Percentiles rank a stretch among this genome's conserved stretches.
Evolutionary conservation across 2,113 vertebrate species (phyloP).

Genomic region (Okapia johnstoni): DNA sequence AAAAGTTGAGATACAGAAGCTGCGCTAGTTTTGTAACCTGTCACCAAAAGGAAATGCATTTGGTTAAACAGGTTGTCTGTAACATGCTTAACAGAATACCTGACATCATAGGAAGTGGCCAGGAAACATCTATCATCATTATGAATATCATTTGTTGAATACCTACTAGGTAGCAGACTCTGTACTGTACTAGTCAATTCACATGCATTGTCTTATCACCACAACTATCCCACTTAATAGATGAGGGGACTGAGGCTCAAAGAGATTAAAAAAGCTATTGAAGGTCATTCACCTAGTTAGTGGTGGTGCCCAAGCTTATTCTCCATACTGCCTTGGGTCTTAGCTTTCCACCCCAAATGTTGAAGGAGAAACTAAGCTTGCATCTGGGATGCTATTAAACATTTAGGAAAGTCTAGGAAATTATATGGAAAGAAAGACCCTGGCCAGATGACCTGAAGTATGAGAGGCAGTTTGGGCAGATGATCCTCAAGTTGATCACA

Average conservation of each 20-base stretch:
- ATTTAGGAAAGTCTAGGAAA: background rate
- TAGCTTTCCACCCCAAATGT: background rate
- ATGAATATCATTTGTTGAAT: conserved; percentile 2
- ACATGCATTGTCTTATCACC: background rate
- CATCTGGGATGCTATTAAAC: background rate
- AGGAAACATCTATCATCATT: background rate
- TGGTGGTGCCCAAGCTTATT: background rate
- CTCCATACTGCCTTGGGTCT: background rate
- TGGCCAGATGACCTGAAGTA: conserved; percentile 25
- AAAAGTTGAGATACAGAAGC: background rate
- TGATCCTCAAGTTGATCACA: background rate
- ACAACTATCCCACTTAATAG: background rate
- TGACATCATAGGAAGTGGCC: background rate
- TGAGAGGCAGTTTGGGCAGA: conserved; percentile 31
- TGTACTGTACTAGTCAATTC: background rate
- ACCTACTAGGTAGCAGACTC: background rate
- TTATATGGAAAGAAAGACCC: background rate
- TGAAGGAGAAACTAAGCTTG: background rate
- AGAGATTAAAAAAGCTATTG: background rate
- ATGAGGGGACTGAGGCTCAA: conserved; percentile 9
- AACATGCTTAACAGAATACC: background rate
- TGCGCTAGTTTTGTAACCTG: background rate
- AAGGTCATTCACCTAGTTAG: background rate
- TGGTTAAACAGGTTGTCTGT: background rate
- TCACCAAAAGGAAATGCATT: background rate